phyloP scores from a whole-genome alignment of 2,797 vertebrate species.

The Pangasius djambal region DNA sequence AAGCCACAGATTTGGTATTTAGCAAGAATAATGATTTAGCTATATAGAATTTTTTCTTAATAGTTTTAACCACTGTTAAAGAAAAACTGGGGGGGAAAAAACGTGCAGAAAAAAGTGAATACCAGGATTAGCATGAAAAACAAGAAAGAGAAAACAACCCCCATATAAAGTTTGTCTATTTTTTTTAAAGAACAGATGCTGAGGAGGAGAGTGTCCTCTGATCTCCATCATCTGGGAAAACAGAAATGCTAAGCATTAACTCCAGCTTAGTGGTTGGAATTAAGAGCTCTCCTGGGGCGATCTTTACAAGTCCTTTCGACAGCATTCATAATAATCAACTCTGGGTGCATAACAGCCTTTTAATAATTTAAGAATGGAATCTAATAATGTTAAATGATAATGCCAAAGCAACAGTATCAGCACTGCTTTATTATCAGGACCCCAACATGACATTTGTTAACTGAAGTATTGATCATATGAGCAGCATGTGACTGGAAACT shows the following conservation, averaged over 20 bases:
- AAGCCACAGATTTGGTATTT: not conserved
- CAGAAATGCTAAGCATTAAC: conserved; percentile 30
- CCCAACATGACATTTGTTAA: conserved; percentile 26
- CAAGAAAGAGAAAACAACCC: conserved; percentile 11
- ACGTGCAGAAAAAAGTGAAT: not conserved
- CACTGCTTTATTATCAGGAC: conserved; percentile 15
- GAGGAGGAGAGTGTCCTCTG: not conserved
- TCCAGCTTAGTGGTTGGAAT: not conserved
- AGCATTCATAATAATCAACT: not conserved
- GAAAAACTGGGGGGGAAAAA: not conserved
- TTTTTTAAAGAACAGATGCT: not conserved
- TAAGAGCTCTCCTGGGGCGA: conserved; percentile 25
- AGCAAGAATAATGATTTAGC: not conserved
- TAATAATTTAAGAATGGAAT: not conserved
- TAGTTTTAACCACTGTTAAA: not conserved
- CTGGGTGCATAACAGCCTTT: not conserved
- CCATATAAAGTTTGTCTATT: conserved; percentile 8
- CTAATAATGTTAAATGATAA: not conserved
- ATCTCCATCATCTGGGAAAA: conserved; percentile 47
- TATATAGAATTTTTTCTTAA: not conserved
- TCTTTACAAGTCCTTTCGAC: conserved; percentile 19
- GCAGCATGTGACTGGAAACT: conserved; percentile 12
- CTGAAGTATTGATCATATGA: conserved; percentile 21
- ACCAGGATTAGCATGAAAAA: not conserved
- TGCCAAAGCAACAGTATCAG: not conserved